These are phyloP conservation scores for Myrmecophaga tridactyla DNA, from an alignment of 2,113 vertebrate genomes.

Conservation along the genomic window DNA sequence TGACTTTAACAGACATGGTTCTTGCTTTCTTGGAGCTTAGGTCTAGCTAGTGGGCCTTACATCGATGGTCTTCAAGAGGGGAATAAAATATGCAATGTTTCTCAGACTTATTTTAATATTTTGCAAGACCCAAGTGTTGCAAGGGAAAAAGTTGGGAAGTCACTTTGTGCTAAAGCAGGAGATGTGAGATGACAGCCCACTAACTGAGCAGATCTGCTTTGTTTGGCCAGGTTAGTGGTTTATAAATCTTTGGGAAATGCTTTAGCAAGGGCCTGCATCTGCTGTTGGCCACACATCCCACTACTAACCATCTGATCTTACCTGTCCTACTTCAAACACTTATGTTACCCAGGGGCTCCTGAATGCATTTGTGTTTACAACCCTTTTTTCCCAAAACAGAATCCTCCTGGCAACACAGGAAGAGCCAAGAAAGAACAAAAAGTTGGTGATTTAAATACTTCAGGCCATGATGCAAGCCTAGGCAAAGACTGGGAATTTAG, in stretches of 20 bases:
- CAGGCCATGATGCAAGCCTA: not conserved
- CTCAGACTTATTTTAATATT: constrained; percentile 8
- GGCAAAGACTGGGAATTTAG: not conserved
- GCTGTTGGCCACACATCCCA: not conserved
- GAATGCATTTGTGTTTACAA: not conserved
- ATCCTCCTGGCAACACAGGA: not conserved
- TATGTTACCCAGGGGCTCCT: not conserved
- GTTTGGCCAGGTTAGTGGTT: not conserved
- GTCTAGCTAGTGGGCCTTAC: not conserved
- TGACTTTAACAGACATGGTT: not conserved
- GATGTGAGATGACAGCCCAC: not conserved
- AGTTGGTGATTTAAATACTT: not conserved
- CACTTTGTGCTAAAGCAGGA: not conserved
- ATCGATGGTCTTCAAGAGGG: not conserved
- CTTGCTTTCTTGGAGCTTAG: not conserved
- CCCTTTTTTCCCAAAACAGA: not conserved
- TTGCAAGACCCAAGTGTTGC: not conserved
- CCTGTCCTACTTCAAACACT: not conserved
- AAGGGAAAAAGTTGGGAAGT: not conserved
- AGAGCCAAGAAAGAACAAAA: not conserved
- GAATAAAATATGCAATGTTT: not conserved
- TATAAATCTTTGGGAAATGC: not conserved
- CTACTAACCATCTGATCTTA: not conserved
- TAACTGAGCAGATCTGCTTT: not conserved
- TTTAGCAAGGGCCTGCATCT: not conserved